These are phyloP conservation scores for Sanderia malayensis DNA, from an alignment of 30 jellyfish, hydroid and myxozoan genomes.

Conservation along the genomic window DNA sequence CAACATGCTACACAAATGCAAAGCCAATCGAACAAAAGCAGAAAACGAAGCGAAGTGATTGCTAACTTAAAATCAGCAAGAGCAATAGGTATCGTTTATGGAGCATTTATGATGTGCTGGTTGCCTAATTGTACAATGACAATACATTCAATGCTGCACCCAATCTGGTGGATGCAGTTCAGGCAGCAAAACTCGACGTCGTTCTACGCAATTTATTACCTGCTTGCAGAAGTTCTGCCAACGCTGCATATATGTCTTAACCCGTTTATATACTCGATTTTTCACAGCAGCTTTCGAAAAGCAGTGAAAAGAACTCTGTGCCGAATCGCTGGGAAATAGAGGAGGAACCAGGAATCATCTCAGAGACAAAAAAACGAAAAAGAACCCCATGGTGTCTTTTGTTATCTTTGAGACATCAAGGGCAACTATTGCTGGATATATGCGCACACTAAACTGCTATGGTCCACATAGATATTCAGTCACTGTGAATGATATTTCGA, in stretches of 20 bases:
- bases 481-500: too few species aligned
- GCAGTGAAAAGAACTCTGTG: slow-evolving; percentile 44
- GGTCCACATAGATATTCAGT: too few species aligned
- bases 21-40: neutral
- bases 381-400: too few species aligned
- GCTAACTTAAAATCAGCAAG: slow-evolving; percentile 51
- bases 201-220: slow-evolving; percentile 20
- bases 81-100: slow-evolving; percentile 70
- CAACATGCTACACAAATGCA: slow-evolving; percentile 48
- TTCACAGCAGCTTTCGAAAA: slow-evolving; percentile 47
- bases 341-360: too few species aligned
- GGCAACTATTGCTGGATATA: too few species aligned
- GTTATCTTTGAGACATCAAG: too few species aligned
- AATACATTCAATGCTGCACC: slow-evolving; percentile 31
- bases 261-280: slow-evolving; percentile 72
- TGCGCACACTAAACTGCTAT: too few species aligned
- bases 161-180: slow-evolving; percentile 40
- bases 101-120: slow-evolving; percentile 80
- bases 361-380: too few species aligned
- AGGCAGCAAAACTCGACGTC: slow-evolving; percentile 10
- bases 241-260: slow-evolving; percentile 62
- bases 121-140: slow-evolving; percentile 69
- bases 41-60: slow-evolving; percentile 19
- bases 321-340: too few species aligned
- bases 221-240: slow-evolving; percentile 65